Evolutionary conservation across 2,797 vertebrate genomes (phyloP), one percentile per base, ranked within the genome.

Genomic region (Helostoma temminkii): DNA sequence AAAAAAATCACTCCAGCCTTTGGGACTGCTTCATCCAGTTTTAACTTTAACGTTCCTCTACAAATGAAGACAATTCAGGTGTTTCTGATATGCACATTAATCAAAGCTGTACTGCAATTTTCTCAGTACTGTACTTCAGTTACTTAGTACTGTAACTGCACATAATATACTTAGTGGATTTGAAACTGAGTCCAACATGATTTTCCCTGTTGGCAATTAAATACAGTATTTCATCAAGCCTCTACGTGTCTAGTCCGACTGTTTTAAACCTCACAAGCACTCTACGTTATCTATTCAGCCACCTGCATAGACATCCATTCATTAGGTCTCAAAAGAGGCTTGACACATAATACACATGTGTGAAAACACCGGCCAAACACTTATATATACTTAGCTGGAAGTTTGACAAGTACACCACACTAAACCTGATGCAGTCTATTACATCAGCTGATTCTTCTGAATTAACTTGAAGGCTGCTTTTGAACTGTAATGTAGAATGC

Each of bases 261-360:
- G n/a, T 66, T 61, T 39, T 43, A 67, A 77, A 59, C 39, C 59
- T 55, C 25, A 49, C 36, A 61, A 30, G n/a, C 14, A 30, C 37
- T 60, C 45, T 22, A 43, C 52, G 57, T 30, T 25, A 24, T 18
- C 4, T 76, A 63, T 59, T 45, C 41, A 65, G 50, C 41, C 69
- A 81, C 53, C 74, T 82, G 74, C 46, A 45, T 1, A 61, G 30
- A 81, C 41, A 81, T 68, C 53, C 21, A 5, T 58, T 74, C 30
- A 22, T 53, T 8, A 30, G 21, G 48, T 66, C 72, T 74, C 73
- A 41, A 25, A 1, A 78, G 52, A 80, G 36, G 25, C 41, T 57
- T 59, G 16, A 47, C 56, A 59, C 41, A 42, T n/a, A 62, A 71
- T 28, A 60, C 62, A 52, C 30, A 42, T 28, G 62, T 56, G 59